Evolutionary conservation across 2,113 vertebrate species (phyloP).

Genomic region (Phalacrocorax brasilianus): DNA sequence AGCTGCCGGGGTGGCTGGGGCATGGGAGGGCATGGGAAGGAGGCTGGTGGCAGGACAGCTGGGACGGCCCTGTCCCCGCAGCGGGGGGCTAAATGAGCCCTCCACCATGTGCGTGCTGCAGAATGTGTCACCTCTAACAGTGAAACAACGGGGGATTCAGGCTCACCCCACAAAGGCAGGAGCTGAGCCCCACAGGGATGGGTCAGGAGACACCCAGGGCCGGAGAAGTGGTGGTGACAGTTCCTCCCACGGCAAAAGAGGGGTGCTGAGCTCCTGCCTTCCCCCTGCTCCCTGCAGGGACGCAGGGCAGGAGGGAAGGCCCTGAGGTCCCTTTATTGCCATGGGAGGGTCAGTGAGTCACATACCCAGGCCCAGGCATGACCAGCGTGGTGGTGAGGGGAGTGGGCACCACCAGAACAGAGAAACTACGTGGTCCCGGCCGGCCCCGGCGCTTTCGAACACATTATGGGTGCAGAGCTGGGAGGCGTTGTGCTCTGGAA

Average conservation of each 20-base stretch:
- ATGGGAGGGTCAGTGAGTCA: accelerated
- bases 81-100: accelerated
- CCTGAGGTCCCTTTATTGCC: accelerated
- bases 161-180: not conserved
- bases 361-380: accelerated
- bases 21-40: accelerated
- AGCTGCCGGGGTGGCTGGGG: not conserved
- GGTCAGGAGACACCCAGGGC: not conserved
- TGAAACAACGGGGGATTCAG: accelerated
- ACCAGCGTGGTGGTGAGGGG: not conserved
- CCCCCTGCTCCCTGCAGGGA: too few species aligned
- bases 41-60: not conserved
- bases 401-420: accelerated
- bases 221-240: not conserved
- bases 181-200: not conserved
- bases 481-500: accelerated
- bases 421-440: not conserved
- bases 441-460: accelerated
- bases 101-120: accelerated
- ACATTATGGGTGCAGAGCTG: accelerated
- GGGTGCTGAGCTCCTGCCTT: too few species aligned
- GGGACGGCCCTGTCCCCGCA: accelerated
- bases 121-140: accelerated
- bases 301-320: too few species aligned
- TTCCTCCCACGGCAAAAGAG: accelerated